Evolutionary conservation across 2,797 vertebrate genomes (phyloP), one percentile per base, ranked within the genome.

Genomic region (Cossypha heuglini): DNA sequence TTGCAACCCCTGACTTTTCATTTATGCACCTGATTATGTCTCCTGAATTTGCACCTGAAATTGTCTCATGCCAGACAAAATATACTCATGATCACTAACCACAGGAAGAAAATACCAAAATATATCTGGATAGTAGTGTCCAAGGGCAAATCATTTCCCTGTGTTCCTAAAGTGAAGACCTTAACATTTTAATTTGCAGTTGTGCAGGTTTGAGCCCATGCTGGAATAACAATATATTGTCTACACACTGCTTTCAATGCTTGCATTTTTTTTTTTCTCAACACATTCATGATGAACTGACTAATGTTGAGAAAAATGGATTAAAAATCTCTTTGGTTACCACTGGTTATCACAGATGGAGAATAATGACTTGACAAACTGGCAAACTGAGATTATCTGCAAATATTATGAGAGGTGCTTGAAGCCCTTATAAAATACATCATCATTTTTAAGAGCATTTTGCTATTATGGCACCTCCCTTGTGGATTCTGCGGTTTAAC

Each of bases 321-420:
- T 66, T 61, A 31, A 85, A 94, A 87, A 52, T 71, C 57, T 73
- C 52, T 73, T 73, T 81, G 75, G 79, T 88, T 90, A 79, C 78
- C 84, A 55, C 61, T 42, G 74, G 42, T 28, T 91, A 74, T 61
- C 91, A 75, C 82, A 94, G 88, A 92, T 85, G 87, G 76, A 83
- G 75, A 90, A 88, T 80, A 88, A 93, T 82, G 59, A 84, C 69
- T 90, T 80, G 49, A 93, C 62, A 95, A 96, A 95, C 33, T 68
- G 84, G 35, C 62, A 90, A 91, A 89, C 48, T 73, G 59, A 95
- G 75, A 95, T 94, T 90, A 93, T 63, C 94, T 91, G 86, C 85
- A 95, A 94, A 89, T 82, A 81, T 90, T 90, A 85, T 45, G 82
- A 81, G 80, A 86, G 48, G 10, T 1, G 7, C 16, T 87, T 57